Conservation (phyloP, 2,888 invertebrate genomes). For the Mantis religiosa region DNA sequence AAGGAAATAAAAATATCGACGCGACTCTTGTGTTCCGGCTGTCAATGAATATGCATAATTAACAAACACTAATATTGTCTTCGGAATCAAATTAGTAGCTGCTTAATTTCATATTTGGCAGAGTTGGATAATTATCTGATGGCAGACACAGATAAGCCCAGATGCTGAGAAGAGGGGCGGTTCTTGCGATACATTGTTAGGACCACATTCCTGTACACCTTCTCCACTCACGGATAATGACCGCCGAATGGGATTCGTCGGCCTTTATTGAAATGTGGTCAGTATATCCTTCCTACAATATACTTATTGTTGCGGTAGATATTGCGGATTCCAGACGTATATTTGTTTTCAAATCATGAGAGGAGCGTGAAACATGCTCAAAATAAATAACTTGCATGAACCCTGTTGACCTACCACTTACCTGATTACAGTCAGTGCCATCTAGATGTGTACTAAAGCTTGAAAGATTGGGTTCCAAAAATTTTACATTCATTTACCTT, state of each 20-base stretch:
- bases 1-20: not conserved
- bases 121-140: not conserved
- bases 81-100: not conserved
- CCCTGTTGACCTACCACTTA: too few species aligned
- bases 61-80: not conserved
- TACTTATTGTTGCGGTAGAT: not conserved
- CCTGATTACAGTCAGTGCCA: not conserved
- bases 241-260: not conserved
- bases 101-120: not conserved
- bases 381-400: too few species aligned
- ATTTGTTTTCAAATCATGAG: not conserved
- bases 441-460: not conserved
- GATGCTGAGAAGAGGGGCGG: not conserved
- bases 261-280: not conserved
- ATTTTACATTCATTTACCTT: too few species aligned
- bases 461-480: too few species aligned
- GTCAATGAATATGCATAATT: not conserved
- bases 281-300: not conserved
- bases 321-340: not conserved
- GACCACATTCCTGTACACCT: not conserved
- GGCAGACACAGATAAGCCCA: not conserved
- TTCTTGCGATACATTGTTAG: not conserved
- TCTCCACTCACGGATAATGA: not conserved
- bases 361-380: not conserved
- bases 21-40: not conserved